Percentiles rank a stretch among this genome's conserved stretches.
phyloP scores from a whole-genome alignment of 2,113 vertebrate species.

The Ranitomeya variabilis region DNA sequence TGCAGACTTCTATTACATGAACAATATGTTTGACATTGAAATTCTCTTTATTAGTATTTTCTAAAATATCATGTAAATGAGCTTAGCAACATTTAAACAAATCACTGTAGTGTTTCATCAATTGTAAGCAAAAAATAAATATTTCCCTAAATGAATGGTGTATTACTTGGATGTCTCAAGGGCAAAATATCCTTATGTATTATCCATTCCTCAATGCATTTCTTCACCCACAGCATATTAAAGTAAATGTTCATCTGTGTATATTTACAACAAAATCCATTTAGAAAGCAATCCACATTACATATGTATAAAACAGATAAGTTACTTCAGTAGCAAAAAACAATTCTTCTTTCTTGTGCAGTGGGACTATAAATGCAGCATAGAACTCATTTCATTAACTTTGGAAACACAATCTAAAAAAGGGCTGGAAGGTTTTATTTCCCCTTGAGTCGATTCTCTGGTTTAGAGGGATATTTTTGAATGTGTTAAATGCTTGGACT shows the following conservation, averaged over 20 bases:
- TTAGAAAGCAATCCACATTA: constrained; percentile 66
- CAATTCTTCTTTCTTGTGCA: constrained; percentile 58
- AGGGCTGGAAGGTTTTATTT: constrained; percentile 49
- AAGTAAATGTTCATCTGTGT: constrained; percentile 62
- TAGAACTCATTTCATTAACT: constrained; percentile 64
- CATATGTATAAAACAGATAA: constrained; percentile 63
- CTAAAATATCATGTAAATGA: background rate
- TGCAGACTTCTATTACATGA: background rate
- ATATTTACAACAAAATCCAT: constrained; percentile 64
- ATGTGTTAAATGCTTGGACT: constrained; percentile 55
- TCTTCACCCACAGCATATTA: constrained; percentile 44
- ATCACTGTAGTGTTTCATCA: background rate
- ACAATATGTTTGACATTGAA: background rate
- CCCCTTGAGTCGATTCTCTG: constrained; percentile 32
- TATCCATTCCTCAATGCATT: constrained; percentile 35
- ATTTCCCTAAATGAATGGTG: constrained; percentile 37
- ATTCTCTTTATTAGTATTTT: background rate
- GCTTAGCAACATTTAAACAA: background rate
- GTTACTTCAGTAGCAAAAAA: constrained; percentile 59
- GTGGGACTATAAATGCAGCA: constrained; percentile 57
- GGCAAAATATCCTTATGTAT: constrained; percentile 40
- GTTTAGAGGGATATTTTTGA: constrained; percentile 28
- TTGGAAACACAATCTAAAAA: constrained; percentile 57
- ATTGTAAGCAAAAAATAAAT: constrained; percentile 41
- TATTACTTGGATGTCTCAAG: constrained; percentile 17